Base-by-base conservation (phyloP, 2,113 vertebrate species). In the Mirza zaza region DNA sequence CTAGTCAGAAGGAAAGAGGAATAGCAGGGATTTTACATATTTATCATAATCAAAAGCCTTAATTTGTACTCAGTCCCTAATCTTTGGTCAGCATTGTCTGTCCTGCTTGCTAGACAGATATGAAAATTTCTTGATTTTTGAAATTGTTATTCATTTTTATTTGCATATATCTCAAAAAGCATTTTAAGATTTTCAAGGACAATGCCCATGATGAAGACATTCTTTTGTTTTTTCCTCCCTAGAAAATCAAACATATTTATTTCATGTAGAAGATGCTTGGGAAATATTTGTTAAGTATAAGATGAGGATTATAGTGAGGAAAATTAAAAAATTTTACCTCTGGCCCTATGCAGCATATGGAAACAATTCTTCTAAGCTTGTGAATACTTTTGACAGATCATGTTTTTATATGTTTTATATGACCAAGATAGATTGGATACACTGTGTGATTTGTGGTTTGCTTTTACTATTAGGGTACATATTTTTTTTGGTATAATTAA, bases 361-460 rank as follows among this genome's bases (percentile, higher is more conserved):
- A 94, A 93, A 86, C 39, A 84, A 94, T 88, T 91, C 29, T 76
- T 95, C 50, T 36, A 83, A 82, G 10, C 3, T 68, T 91, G 39
- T 85, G 63, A 79, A n/a, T 52, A 80, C 50, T 17, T 87, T 87
- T 84, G 63, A 89, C 0, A 39, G 75, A 45, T 2, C 21, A n/a
- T 42, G 6, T 65, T 94, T 94, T 39, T 65, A n/a, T 68, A 39
- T 55, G 2, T 86, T 96, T 61, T 95, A 27, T 23, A 15, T 70
- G 55, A 96, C 52, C 12, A 89, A 91, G 15, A 34, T 96, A 27
- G 70, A 39, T 18, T 34, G 25, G 12, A 23, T 88, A 17, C 6
- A 2, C 29, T 73, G 12, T 65, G 7, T 93, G 42, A 7, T n/a
- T 93, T 70, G 7, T 91, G 42, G 9, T 39, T 93, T 89, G 18